phyloP scores from a whole-genome alignment of 2,113 vertebrate species.

The Lophura nycthemera region DNA sequence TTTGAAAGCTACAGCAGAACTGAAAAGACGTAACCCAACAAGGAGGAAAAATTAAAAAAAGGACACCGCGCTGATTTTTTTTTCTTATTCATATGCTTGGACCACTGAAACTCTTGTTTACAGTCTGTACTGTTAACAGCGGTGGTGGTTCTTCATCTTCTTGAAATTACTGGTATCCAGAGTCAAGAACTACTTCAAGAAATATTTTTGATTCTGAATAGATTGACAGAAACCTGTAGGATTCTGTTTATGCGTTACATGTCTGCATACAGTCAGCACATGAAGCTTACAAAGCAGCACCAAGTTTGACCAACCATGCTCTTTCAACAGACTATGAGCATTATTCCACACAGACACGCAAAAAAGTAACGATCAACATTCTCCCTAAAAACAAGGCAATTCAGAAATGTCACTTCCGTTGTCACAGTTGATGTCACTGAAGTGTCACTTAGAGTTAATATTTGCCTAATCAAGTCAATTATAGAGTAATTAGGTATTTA shows the following conservation, averaged over 20 bases:
- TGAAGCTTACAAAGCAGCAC: not conserved
- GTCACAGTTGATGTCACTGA: slow-evolving; percentile 63
- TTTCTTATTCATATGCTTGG: not conserved
- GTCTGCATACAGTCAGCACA: not conserved
- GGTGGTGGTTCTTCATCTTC: not conserved
- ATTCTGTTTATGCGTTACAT: not conserved
- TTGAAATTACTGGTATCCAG: not conserved
- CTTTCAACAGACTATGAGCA: not conserved
- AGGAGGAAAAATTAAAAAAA: not conserved
- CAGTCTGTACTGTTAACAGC: not conserved
- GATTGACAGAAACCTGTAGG: not conserved
- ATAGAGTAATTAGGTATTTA: slow-evolving; percentile 69
- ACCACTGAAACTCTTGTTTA: not conserved
- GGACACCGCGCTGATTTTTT: not conserved
- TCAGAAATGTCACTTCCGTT: slow-evolving; percentile 59
- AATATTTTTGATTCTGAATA: not conserved
- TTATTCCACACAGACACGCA: not conserved
- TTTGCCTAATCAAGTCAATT: slow-evolving; percentile 73
- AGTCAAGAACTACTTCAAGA: not conserved
- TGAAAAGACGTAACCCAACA: not conserved
- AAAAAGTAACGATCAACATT: slow-evolving; percentile 33
- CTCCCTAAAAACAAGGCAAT: slow-evolving; percentile 60
- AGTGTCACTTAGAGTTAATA: slow-evolving; percentile 68
- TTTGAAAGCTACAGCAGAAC: not conserved
- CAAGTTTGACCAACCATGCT: not conserved